These are phyloP conservation scores for Lithobates sylvaticus DNA, from an alignment of 2,797 vertebrate genomes.

Conservation along the genomic window DNA sequence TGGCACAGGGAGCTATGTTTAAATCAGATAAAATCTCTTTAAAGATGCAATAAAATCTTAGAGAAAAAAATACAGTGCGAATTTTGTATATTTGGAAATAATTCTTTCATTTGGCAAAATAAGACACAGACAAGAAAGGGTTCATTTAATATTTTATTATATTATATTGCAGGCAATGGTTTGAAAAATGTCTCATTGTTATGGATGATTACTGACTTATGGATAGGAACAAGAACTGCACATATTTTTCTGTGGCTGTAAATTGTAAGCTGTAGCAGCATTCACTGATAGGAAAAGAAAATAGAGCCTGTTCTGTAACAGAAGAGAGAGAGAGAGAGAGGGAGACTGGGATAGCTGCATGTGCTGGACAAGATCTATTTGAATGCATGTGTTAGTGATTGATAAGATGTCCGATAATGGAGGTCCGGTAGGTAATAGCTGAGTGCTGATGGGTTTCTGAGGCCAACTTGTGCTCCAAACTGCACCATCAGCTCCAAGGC, in stretches of 20 bases:
- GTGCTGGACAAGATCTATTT: conserved; percentile 39
- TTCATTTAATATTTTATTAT: neutral
- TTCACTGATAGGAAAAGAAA: conserved; percentile 21
- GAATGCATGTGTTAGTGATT: conserved; percentile 57
- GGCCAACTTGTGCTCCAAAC: conserved; percentile 45
- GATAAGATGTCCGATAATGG: conserved; percentile 63
- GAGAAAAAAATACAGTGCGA: conserved; percentile 76
- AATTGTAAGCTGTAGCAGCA: conserved; percentile 15
- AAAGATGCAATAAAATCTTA: conserved; percentile 90
- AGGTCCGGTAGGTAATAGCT: conserved; percentile 60
- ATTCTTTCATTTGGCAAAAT: conserved; percentile 32
- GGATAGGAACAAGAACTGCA: neutral
- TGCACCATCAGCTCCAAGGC: conserved; percentile 54
- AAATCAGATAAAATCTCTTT: conserved; percentile 75
- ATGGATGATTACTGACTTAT: neutral
- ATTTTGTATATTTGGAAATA: conserved; percentile 81
- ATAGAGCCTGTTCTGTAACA: conserved; percentile 22
- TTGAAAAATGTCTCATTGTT: neutral
- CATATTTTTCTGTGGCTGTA: neutral
- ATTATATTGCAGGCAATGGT: neutral
- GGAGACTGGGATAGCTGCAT: neutral
- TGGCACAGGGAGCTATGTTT: conserved; percentile 75
- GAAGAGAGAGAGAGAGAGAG: neutral
- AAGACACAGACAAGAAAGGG: neutral
- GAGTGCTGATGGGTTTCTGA: conserved; percentile 54